phyloP scores from a whole-genome alignment of 2,113 vertebrate genomes.

The Callocephalon fimbriatum region DNA sequence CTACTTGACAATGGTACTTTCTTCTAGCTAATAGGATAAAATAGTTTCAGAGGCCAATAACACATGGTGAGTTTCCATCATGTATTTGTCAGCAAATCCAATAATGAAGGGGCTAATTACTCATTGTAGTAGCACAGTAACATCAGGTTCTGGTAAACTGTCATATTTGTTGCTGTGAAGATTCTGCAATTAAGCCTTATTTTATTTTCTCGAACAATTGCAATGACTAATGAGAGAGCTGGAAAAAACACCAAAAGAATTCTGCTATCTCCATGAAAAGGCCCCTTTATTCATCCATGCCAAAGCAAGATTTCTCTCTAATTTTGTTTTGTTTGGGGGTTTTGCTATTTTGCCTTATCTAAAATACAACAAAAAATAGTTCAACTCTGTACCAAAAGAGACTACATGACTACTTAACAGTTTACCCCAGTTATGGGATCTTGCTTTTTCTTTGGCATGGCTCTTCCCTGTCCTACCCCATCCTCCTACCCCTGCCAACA shows the following conservation, averaged over 20 bases:
- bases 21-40: conserved; percentile 1
- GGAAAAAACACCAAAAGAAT: neutral
- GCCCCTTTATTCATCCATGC: neutral
- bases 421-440: neutral
- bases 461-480: neutral
- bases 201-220: neutral
- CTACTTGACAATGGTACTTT: neutral
- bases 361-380: neutral
- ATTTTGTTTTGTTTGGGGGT: neutral
- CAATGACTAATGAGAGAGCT: neutral
- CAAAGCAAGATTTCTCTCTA: neutral
- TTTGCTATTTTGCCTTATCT: neutral
- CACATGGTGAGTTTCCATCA: conserved; percentile 9
- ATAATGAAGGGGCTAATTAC: conserved; percentile 65
- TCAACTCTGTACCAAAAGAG: neutral
- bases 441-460: neutral
- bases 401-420: neutral
- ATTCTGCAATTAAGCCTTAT: conserved; percentile 10
- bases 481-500: neutral
- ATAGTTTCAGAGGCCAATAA: conserved; percentile 48
- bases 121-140: neutral
- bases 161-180: conserved; percentile 9
- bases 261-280: neutral
- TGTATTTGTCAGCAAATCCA: conserved; percentile 53
- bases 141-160: conserved; percentile 42